These are phyloP conservation scores for Callocephalon fimbriatum DNA, from an alignment of 2,113 vertebrate genomes.

Conservation along the genomic window DNA sequence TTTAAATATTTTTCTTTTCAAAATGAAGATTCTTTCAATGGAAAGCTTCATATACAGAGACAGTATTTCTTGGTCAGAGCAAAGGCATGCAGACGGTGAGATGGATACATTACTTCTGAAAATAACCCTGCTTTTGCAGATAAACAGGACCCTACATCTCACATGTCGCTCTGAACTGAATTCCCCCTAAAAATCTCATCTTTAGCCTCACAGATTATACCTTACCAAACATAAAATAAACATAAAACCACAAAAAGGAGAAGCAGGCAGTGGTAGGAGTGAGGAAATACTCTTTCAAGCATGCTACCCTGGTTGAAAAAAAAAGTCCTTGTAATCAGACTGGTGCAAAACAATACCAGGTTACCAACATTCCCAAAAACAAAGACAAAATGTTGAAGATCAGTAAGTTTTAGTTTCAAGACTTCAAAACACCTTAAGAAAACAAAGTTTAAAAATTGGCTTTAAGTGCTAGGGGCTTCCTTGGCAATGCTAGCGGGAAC, in stretches of 20 bases:
- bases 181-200: neutral
- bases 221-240: neutral
- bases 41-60: neutral
- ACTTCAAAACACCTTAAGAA: neutral
- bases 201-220: neutral
- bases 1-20: neutral
- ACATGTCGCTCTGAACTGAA: neutral
- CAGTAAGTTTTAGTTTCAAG: neutral
- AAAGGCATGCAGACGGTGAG: rapidly evolving
- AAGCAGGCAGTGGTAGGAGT: neutral
- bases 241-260: neutral
- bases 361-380: neutral
- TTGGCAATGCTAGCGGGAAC: neutral
- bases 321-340: neutral
- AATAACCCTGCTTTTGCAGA: neutral
- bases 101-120: too few relatives aligned
- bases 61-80: neutral
- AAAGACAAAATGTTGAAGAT: neutral
- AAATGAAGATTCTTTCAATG: neutral
- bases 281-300: neutral
- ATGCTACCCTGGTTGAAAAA: neutral
- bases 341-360: neutral
- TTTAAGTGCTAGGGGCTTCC: neutral
- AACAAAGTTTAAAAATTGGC: neutral
- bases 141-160: neutral